A percentile compares a stretch with the other conserved stretches of the same genome.
Conservation (phyloP, 2,113 vertebrate species). For the Heteronetta atricapilla region DNA sequence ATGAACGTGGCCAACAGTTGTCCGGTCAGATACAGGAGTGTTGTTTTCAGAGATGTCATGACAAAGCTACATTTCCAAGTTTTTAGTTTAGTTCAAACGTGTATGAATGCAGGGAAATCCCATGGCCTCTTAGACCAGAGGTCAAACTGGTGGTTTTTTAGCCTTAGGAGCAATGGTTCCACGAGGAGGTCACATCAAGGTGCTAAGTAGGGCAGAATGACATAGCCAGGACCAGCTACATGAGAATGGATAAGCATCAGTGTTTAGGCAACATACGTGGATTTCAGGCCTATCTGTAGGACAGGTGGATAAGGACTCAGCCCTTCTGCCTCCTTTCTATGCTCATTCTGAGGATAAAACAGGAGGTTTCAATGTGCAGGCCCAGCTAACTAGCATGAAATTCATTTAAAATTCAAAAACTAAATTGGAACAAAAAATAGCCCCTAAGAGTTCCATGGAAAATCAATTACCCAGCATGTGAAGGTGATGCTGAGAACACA, state of each 20-base stretch:
- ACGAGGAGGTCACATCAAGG: not conserved
- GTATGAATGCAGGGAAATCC: not conserved
- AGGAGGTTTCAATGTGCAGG: not conserved
- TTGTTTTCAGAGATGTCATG: not conserved
- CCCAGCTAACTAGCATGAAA: constrained; percentile 8
- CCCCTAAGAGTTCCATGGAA: constrained; percentile 6
- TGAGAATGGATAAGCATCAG: not conserved
- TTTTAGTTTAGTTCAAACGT: not conserved
- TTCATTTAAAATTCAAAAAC: constrained; percentile 43
- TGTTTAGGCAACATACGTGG: not conserved
- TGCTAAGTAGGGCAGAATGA: not conserved
- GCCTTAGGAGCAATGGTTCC: not conserved
- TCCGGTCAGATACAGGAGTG: not conserved
- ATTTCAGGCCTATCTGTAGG: not conserved
- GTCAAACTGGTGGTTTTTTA: not conserved
- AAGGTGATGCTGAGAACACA: constrained; percentile 6
- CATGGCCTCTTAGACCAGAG: not conserved
- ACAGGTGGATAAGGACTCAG: not conserved
- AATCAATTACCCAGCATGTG: constrained; percentile 34
- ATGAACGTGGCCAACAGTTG: not conserved
- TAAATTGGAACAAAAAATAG: not conserved
- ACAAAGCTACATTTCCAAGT: not conserved
- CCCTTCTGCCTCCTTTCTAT: not conserved
- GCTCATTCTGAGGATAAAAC: not conserved
- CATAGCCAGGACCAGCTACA: not conserved